Evolutionary conservation across 1,140 invertebrate species (phyloP), one percentile per base, ranked within the genome.

Genomic region (Geopemphigus sp.): DNA sequence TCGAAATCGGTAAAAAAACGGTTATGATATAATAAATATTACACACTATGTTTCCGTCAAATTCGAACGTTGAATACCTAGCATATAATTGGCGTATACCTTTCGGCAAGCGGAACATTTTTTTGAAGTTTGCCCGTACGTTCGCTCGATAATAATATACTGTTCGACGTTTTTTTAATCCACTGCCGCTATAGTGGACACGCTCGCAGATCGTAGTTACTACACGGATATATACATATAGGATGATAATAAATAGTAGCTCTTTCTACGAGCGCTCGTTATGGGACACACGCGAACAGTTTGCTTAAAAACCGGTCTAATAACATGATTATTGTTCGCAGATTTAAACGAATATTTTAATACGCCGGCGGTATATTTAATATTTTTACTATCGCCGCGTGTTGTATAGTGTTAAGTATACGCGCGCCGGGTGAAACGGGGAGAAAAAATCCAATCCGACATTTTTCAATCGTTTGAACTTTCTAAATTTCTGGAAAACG

Each of bases 291-390:
- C 64, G 39, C 64, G 39, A 47, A 68, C 6, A 1, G 39, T 68
- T 68, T 50, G 64, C 22, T 22, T 12, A 1, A 74, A 86, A 17
- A 84, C 82, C 0, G 85, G 84, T 5, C 57, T 22, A 53, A 66
- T 29, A 26, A 26, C 8, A 8, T 26, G 47, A 68, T 68, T 70
- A 70, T 70, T 39, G 39, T 11, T 68, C 24, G 64, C 39, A 47
- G 32, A 39, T 45, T 47, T 45, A 66, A 47, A n/a, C 26, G n/a
- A 68, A 4, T 39, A 39, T 4, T 47, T 68, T 68, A 68, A 68
- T 39, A 66, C 29, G 45, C n/a, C 1, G 3, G 32, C 32, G 8
- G 32, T 39, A 39, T 39, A 8, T 39, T 39, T 39, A 39, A 4
- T 8, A 39, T n/a, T n/a, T n/a, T n/a, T n/a, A n/a, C n/a, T n/a